These are phyloP conservation scores for Illadopsis cleaveri DNA, from an alignment of 2,113 vertebrate species.

Conservation along the genomic window DNA sequence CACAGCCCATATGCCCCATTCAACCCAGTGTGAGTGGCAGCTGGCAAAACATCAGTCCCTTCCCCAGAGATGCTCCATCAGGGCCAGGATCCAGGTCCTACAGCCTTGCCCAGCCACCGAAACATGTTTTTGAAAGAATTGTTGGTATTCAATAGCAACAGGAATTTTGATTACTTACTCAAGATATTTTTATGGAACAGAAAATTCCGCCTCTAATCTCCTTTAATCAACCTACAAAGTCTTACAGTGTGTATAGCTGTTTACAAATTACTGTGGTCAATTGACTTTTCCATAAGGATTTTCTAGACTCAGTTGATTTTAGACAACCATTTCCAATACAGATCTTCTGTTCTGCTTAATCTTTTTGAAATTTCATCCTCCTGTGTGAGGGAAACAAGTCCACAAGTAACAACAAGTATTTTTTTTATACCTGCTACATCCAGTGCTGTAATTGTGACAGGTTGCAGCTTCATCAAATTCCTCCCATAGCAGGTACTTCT, in stretches of 20 bases:
- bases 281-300: not conserved
- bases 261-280: not conserved
- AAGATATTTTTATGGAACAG: not conserved
- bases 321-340: not conserved
- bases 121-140: not conserved
- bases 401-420: not conserved
- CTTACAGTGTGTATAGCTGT: not conserved
- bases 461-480: not conserved
- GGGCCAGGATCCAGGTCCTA: not conserved
- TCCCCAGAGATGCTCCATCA: fast-evolving
- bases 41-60: not conserved
- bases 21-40: fast-evolving
- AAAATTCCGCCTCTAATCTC: not conserved
- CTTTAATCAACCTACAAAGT: not conserved
- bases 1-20: not conserved
- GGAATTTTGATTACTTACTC: not conserved
- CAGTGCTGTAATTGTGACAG: not conserved
- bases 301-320: not conserved
- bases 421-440: not conserved
- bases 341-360: not conserved
- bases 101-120: not conserved
- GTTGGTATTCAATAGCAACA: not conserved
- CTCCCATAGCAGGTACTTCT: not conserved
- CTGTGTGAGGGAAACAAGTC: not conserved
- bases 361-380: not conserved